A percentile compares a stretch with the other conserved stretches of the same genome.
Evolutionary conservation across 2,113 vertebrate species (phyloP).

Genomic region (Symphodus melops): DNA sequence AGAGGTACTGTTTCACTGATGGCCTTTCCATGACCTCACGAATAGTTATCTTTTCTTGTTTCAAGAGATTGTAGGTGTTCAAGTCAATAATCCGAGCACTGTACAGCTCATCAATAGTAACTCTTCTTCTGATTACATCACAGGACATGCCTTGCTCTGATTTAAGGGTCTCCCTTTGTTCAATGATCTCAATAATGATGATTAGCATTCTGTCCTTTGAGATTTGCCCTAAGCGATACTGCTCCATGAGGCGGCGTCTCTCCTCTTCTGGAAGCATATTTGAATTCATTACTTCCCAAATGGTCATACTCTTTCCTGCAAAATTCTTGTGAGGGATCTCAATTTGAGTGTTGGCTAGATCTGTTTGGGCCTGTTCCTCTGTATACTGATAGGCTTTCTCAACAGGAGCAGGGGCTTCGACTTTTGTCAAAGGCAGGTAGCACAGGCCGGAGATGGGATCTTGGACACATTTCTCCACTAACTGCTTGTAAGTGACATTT

Average conservation of each 20-base stretch:
- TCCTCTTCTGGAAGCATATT: slow-evolving; percentile 92
- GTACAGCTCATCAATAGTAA: slow-evolving; percentile 86
- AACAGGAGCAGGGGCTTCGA: slow-evolving; percentile 76
- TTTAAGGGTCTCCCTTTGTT: slow-evolving; percentile 90
- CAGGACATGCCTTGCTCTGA: slow-evolving; percentile 87
- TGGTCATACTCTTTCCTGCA: slow-evolving; percentile 87
- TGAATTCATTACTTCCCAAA: slow-evolving; percentile 96
- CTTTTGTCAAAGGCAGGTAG: slow-evolving; percentile 86
- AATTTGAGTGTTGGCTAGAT: slow-evolving; percentile 90
- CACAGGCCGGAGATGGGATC: slow-evolving; percentile 89
- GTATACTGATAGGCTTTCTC: slow-evolving; percentile 88
- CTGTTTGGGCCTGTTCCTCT: slow-evolving; percentile 89
- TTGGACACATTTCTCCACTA: slow-evolving; percentile 86
- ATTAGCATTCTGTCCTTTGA: slow-evolving; percentile 96
- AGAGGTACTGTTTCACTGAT: slow-evolving; percentile 87
- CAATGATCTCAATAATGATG: slow-evolving; percentile 96
- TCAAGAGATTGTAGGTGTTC: slow-evolving; percentile 88
- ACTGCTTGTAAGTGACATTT: slow-evolving; percentile 86
- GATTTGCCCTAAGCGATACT: slow-evolving; percentile 90
- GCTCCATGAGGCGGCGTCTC: slow-evolving; percentile 87
- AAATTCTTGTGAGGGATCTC: slow-evolving; percentile 87
- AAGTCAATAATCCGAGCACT: slow-evolving; percentile 87
- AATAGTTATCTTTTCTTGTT: slow-evolving; percentile 89
- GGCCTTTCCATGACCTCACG: slow-evolving; percentile 89
- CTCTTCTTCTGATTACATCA: slow-evolving; percentile 88